Conservation (phyloP, 2,888 invertebrate genomes). For the Metalampra italica region DNA sequence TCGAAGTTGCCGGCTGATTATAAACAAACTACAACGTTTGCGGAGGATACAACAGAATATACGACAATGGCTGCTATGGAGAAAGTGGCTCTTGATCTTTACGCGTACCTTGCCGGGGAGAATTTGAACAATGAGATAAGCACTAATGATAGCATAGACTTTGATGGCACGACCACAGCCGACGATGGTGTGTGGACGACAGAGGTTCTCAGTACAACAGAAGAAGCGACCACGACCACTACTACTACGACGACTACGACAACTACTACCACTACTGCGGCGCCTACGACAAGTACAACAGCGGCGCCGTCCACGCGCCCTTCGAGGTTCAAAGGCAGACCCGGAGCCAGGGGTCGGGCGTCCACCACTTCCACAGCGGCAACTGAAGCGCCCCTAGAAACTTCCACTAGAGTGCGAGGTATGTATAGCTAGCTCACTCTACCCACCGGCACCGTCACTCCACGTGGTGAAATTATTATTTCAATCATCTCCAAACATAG, state of each 20-base stretch:
- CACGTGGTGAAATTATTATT: no score
- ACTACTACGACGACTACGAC: constrained; percentile 79
- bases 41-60: constrained; percentile 78
- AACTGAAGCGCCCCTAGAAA: constrained; percentile 65
- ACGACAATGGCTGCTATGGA: constrained; percentile 85
- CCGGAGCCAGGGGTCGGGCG: constrained; percentile 62
- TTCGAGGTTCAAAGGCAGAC: constrained; percentile 63
- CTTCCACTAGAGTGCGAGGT: constrained; percentile 72
- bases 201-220: constrained; percentile 64
- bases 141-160: constrained; percentile 46
- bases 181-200: constrained; percentile 63
- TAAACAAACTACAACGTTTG: constrained; percentile 59
- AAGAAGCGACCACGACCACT: constrained; percentile 73
- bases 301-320: constrained; percentile 60
- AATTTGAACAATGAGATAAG: constrained; percentile 80
- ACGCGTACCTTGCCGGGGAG: constrained; percentile 85
- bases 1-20: constrained; percentile 63
- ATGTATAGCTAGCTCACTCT: constrained; percentile 21
- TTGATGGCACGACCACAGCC: constrained; percentile 59
- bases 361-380: constrained; percentile 56
- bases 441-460: neutral
- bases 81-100: constrained; percentile 89
- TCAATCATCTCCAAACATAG: no score
- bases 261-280: constrained; percentile 73
- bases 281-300: constrained; percentile 69